Evolutionary conservation across 2,797 vertebrate species (phyloP).

Genomic region (Myripristis jacobus): DNA sequence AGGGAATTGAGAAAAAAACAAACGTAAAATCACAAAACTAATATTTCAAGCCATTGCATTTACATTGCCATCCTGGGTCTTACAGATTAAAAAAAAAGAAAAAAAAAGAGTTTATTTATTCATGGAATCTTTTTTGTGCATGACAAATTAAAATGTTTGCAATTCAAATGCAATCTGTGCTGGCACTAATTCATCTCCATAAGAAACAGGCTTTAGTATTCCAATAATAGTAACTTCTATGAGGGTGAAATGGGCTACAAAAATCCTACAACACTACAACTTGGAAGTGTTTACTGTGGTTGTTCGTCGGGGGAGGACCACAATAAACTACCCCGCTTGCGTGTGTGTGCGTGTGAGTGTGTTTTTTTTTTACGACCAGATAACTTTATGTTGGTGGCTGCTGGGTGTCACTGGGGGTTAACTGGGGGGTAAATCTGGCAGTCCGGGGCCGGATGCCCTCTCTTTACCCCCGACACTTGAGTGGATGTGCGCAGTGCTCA

Average conservation of each 20-base stretch:
- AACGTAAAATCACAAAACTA: too few species aligned
- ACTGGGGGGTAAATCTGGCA: not conserved
- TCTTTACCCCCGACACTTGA: slow-evolving; percentile 21
- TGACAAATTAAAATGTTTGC: slow-evolving; percentile 1
- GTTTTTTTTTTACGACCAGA: not conserved
- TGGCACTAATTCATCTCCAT: slow-evolving; percentile 3
- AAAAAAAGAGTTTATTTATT: too few species aligned
- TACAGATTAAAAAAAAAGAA: too few species aligned
- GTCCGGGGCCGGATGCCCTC: slow-evolving; percentile 18
- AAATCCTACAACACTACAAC: too few species aligned
- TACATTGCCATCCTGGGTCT: too few species aligned
- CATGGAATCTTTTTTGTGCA: not conserved
- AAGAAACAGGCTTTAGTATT: not conserved
- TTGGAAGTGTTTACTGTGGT: too few species aligned
- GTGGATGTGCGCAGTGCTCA: slow-evolving; percentile 56
- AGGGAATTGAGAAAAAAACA: too few species aligned
- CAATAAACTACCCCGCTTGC: not conserved
- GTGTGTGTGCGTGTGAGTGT: too few species aligned
- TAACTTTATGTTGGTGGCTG: not conserved
- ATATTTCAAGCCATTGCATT: too few species aligned
- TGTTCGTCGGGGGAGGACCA: too few species aligned
- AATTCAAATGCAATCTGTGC: slow-evolving; percentile 1
- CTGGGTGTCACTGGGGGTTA: slow-evolving; percentile 23
- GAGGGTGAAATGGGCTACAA: too few species aligned
- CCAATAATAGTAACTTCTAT: too few species aligned